These are phyloP conservation scores for Lanius collurio DNA, from an alignment of 2,113 vertebrate genomes.

Conservation along the genomic window DNA sequence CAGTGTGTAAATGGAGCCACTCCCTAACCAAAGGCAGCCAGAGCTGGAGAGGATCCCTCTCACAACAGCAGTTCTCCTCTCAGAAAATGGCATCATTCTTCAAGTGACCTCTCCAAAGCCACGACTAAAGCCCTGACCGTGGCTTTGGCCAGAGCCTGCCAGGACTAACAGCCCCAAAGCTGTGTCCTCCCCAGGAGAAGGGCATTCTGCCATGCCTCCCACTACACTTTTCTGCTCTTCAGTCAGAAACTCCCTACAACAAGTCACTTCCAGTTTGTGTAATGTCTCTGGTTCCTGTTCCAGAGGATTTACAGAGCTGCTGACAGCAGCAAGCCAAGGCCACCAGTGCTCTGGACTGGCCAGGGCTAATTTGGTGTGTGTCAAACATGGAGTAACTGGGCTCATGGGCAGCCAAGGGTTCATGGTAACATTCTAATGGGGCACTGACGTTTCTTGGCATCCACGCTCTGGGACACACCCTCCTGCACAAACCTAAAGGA, in stretches of 20 bases:
- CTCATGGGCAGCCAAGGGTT: background rate
- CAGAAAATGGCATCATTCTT: background rate
- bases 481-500: background rate
- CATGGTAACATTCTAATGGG: background rate
- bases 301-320: background rate
- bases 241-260: background rate
- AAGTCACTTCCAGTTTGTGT: background rate
- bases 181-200: background rate
- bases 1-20: constrained; percentile 44
- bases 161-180: background rate
- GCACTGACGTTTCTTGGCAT: background rate
- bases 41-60: background rate
- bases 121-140: fast-evolving
- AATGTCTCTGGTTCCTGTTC: background rate
- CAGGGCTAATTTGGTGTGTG: background rate
- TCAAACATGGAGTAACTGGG: background rate
- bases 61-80: background rate
- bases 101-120: background rate
- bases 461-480: background rate
- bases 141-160: background rate
- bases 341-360: background rate
- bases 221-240: background rate
- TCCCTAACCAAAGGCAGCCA: constrained; percentile 59
- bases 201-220: background rate
- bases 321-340: background rate